Percentiles rank a stretch among this genome's conserved stretches.
Evolutionary conservation across 1,140 invertebrate species (phyloP).

Genomic region (Lerema accius): DNA sequence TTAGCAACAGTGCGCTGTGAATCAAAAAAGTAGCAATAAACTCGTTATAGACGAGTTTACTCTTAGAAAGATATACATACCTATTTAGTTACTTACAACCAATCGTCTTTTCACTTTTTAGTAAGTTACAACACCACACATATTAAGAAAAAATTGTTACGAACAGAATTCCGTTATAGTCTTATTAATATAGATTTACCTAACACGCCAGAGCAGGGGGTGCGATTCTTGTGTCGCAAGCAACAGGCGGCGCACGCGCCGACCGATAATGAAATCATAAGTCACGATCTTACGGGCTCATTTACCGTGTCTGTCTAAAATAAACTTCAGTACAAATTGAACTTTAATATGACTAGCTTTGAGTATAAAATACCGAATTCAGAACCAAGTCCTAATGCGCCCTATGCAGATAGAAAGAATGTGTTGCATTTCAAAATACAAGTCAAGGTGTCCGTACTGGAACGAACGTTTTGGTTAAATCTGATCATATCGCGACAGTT

Average conservation of each 20-base stretch:
- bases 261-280: conserved; percentile 65
- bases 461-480: conserved; percentile 20
- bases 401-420: conserved; percentile 43
- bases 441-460: conserved; percentile 40
- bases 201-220: conserved; percentile 36
- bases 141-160: no score
- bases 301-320: conserved; percentile 38
- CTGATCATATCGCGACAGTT: conserved; percentile 15
- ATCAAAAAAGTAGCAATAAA: no score
- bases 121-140: no score
- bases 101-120: no score
- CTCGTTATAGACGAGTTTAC: no score
- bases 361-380: conserved; percentile 1
- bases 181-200: conserved; percentile 6
- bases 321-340: conserved; percentile 23
- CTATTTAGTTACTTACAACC: no score
- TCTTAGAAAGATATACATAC: no score
- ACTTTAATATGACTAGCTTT: conserved; percentile 19
- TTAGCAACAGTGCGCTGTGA: no score
- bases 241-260: conserved; percentile 52
- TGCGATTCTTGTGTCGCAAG: conserved; percentile 52
- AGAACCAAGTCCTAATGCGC: neutral
- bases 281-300: conserved; percentile 58
- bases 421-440: conserved; percentile 40
- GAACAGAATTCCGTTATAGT: neutral